Evolutionary conservation across 2,888 invertebrate species (phyloP), one percentile per base, ranked within the genome.

Genomic region (Oscheius sp.): DNA sequence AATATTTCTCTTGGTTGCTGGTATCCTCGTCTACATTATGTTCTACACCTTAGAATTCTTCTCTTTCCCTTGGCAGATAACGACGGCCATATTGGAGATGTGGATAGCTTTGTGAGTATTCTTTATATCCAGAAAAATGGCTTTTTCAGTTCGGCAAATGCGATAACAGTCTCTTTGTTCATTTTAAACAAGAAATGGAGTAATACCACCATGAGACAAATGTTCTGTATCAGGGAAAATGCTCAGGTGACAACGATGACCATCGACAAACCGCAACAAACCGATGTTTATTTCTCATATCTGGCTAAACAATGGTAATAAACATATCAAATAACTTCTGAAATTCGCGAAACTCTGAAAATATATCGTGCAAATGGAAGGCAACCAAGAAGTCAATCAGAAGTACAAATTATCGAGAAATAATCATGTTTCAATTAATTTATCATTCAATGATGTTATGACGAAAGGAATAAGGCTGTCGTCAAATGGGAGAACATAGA

Each of bases 231-330:
- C 5, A 2, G 23, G 13, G 21, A 21, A 2, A 21, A 55, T 3
- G 49, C 13, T 3, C 23, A 23, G 25, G 16, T 25, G 13, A 21
- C 13, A 25, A 45, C 12, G 6, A 49, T 61, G 35, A 41, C 29
- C n/a, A n/a, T 43, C 43, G 61, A 41, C 9, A 35, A 41, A 21
- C 41, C 45, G 7, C 61, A 18, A 7, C 43, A 61, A 12, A 45
- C 43, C 7, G 61, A 61, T 41, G 5, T 61, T 1, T 61, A 61
- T n/a, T 61, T 61, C 35, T 18, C 61, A 9, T n/a, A 23, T n/a
- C 41, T 61, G n/a, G 61, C 61, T 9, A 61, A 61, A 43, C 61
- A 61, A 21, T 61, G 61, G 61, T 61, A 45, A 61, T 21, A 41
- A 41, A 49, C 21, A 7, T 3, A 9, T n/a, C n/a, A n/a, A n/a